phyloP scores from a whole-genome alignment of 2,797 vertebrate genomes.

The Taeniopygia guttata region DNA sequence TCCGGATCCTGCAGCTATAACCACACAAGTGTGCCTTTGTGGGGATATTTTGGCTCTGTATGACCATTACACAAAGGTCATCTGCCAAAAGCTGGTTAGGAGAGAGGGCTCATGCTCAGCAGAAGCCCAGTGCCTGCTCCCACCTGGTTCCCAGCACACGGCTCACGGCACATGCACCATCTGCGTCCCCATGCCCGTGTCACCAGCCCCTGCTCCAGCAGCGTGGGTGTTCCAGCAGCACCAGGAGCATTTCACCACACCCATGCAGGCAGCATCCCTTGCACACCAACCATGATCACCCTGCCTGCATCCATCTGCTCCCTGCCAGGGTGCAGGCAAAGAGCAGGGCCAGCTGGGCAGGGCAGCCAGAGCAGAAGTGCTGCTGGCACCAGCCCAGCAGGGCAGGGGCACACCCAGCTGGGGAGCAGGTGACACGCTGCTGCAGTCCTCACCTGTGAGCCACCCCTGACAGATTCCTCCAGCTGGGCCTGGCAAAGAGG shows the following conservation, averaged over 20 bases:
- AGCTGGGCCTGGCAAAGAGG: not conserved
- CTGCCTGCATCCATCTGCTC: not conserved
- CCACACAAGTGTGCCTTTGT: not conserved
- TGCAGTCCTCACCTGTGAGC: not conserved
- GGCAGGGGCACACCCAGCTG: fast-evolving
- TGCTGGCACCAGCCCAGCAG: not conserved
- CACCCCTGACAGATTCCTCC: not conserved
- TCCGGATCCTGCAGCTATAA: not conserved
- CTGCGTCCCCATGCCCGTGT: not conserved
- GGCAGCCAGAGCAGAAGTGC: not conserved
- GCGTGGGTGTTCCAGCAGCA: not conserved
- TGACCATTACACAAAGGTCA: not conserved
- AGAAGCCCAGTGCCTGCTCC: not conserved
- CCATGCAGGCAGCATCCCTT: not conserved
- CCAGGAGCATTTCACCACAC: not conserved
- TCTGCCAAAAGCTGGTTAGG: not conserved
- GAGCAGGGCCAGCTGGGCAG: fast-evolving
- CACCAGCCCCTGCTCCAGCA: not conserved
- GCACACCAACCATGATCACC: fast-evolving
- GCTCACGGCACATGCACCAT: fast-evolving
- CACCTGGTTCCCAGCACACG: fast-evolving
- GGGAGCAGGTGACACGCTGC: not conserved
- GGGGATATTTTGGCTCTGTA: not conserved
- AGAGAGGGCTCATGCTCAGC: not conserved
- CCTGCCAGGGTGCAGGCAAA: not conserved